Evolutionary conservation across 2,113 vertebrate species (phyloP), one percentile per base, ranked within the genome.

Genomic region (Hippoglossus stenolepis): DNA sequence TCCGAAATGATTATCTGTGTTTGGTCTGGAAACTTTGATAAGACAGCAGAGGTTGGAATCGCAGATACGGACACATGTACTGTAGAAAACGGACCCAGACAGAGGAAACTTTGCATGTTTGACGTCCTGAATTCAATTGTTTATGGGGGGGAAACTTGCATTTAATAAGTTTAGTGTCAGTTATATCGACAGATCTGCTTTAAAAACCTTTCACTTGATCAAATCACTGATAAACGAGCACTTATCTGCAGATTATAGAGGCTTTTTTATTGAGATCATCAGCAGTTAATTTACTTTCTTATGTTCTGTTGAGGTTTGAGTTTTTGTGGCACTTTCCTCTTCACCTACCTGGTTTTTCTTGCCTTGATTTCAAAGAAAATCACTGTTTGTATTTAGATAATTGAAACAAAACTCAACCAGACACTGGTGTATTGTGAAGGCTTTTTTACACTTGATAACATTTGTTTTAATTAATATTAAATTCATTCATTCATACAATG

Each of bases 1-100:
- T 69, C 51, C 51, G 40, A 64, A n/a, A 51, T 71, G 24, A 61
- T 72, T 69, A 4, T 12, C 15, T 69, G 15, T 65, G 69, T 61
- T 76, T 57, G 65, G 21, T 68, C 68, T 65, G 54, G 64, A 66
- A 81, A 76, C 26, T 12, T 35, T 12, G 35, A 78, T 18, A 26
- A 62, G 71, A 0, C 21, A 62, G 71, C 0, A 35, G 54, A 23
- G 20, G 47, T 45, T 31, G 31, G 26, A 9, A 38, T 38, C 5
- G 35, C 35, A 38, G 35, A 38, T 10, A 12, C 1, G 40, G 40
- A 11, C 11, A 43, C 40, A 43, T 13, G 3, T 0, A 43, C 35
- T 38, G 35, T 38, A 9, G 31, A 31, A 31, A 5, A 7, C 31
- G 5, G 6, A 31, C 31, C 8, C 31, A 31, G 31, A 2, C 5